Conservation (phyloP, 53 echinoderm and acorn worm genomes). For the Apostichopus leukothele region DNA sequence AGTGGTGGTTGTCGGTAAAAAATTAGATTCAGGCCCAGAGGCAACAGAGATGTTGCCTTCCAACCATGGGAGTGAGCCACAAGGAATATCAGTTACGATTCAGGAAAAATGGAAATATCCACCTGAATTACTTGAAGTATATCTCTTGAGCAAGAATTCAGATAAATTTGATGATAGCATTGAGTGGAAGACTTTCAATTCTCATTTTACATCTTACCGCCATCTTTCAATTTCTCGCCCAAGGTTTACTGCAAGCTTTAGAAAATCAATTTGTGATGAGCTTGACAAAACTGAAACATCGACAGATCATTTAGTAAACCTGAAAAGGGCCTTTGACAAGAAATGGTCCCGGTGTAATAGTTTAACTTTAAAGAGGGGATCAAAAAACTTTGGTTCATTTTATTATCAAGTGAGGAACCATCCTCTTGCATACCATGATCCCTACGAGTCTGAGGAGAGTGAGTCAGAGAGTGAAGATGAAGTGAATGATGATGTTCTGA, state of each 20-base stretch:
- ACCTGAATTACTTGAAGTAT: not conserved
- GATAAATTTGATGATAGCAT: not conserved
- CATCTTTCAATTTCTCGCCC: not conserved
- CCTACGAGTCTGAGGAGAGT: conserved; percentile 60
- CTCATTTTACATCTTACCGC: not conserved
- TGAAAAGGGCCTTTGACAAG: conserved; percentile 20
- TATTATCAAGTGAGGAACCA: conserved; percentile 13
- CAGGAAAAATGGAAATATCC: not conserved
- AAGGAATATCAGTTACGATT: not conserved
- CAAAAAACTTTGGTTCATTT: conserved; percentile 1
- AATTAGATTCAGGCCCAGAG: not conserved
- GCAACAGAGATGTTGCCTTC: not conserved
- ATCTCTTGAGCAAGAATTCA: not conserved
- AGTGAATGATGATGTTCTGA: conserved; percentile 53
- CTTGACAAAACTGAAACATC: not conserved
- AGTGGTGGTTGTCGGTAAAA: not conserved
- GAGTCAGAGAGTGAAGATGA: conserved; percentile 70
- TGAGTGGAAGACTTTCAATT: not conserved
- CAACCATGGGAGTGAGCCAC: not conserved
- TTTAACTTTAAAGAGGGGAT: not conserved
- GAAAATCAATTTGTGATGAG: not conserved
- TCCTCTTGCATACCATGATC: conserved; percentile 63
- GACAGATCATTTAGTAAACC: conserved; percentile 4
- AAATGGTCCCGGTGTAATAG: conserved; percentile 30
- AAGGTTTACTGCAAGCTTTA: conserved; percentile 28